phyloP scores from a whole-genome alignment of 2,113 vertebrate genomes.

The Aegithalos caudatus region DNA sequence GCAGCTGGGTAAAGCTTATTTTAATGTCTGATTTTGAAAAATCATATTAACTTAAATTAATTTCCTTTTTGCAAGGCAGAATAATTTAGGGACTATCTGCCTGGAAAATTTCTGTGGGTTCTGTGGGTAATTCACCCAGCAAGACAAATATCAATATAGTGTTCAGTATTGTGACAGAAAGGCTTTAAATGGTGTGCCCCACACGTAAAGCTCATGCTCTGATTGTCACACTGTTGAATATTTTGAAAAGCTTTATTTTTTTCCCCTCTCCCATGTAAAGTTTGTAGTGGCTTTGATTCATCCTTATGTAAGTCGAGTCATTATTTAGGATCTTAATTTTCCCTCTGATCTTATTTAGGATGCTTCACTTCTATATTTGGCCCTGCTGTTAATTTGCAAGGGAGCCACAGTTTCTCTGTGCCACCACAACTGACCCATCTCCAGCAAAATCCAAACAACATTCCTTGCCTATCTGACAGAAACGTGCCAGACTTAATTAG shows the following conservation, averaged over 20 bases:
- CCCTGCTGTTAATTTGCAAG: background rate
- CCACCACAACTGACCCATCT: background rate
- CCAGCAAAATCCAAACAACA: background rate
- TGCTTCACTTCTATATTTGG: background rate
- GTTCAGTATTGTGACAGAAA: background rate
- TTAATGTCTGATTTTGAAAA: background rate
- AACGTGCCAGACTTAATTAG: conserved; percentile 33
- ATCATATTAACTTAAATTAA: background rate
- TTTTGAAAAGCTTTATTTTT: background rate
- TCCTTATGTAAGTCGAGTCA: background rate
- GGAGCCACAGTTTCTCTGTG: background rate
- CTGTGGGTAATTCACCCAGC: background rate
- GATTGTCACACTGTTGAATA: background rate
- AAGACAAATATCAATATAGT: background rate
- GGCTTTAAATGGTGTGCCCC: background rate
- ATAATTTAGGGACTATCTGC: background rate
- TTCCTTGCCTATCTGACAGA: conserved; percentile 17
- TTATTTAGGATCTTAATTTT: background rate
- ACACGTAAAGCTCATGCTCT: background rate
- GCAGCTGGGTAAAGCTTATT: background rate
- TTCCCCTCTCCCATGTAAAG: background rate
- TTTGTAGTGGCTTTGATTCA: background rate
- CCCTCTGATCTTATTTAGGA: background rate
- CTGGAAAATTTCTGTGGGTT: background rate
- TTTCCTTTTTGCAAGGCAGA: background rate